Base-by-base conservation (phyloP, 1,140 invertebrate genomes). In the Notospermus geniculatus region DNA sequence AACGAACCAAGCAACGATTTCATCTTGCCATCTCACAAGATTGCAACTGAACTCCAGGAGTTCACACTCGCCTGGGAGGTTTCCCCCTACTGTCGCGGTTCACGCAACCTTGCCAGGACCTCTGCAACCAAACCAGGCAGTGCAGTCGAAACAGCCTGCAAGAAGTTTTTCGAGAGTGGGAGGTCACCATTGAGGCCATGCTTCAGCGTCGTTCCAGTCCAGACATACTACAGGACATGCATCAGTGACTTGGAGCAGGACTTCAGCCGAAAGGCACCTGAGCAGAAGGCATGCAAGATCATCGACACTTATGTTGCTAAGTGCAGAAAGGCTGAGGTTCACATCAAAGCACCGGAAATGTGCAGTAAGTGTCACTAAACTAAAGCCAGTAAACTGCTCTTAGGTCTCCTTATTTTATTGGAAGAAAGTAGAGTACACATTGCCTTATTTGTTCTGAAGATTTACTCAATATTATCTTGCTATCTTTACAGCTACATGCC, bases 1-100 rank as follows among this genome's bases (percentile, higher is more conserved):
- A 87, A 89, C 67, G 92, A 95, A 74, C 85, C 86, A 4, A 89
- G 83, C 70, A 90, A 94, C 71, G 92, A 95, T 74, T 88, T 88
- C 1, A 84, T 86, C 2, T 83, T 85, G 28, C 87, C 90, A 4
- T 59, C 60, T 30, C 70, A 73, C 30, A 59, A 0, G 81, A 52
- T 55, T 2, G 58, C 60, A 57, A 64, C 76, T 50, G 63, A 85
- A 66, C 54, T 84, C 57, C 53, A 64, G 28, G 54, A 71, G 64
- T 83, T 90, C 80, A 76, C 85, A 27, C 54, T 84, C 62, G 86
- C 54, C 68, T 84, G 80, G 82, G 70, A 77, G 19, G 69, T 82
- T 4, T 75, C 76, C 17, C 59, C 63, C 17, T 41, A 28, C 30
- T 63, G 61, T 28, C 32, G 29, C 45, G 53, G 45, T 54, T 59